A percentile compares a stretch with the other conserved stretches of the same genome.
Conservation (phyloP, 2,113 vertebrate genomes). For the Herpetotheres cachinnans region DNA sequence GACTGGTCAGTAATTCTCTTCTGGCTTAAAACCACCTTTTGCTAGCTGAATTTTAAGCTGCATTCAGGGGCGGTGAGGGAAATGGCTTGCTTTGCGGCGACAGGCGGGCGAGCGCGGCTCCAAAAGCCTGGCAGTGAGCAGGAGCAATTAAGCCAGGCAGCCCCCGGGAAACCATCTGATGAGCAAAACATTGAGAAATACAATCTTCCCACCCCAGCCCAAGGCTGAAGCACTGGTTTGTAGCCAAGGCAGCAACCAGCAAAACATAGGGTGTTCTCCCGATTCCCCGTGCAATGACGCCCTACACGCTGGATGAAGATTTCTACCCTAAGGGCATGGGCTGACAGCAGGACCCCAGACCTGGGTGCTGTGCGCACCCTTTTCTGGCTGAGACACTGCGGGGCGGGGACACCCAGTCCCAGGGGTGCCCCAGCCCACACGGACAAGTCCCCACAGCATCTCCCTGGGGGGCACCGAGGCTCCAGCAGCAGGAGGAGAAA, state of each 20-base stretch:
- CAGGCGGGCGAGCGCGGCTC: rapidly evolving
- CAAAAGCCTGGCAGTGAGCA: neutral
- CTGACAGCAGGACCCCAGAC: neutral
- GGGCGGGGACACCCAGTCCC: neutral
- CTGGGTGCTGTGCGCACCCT: neutral
- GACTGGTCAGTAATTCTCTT: neutral
- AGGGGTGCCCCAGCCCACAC: neutral
- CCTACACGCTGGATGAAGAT: neutral
- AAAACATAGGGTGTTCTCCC: neutral
- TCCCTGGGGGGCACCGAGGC: rapidly evolving
- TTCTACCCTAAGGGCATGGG: neutral
- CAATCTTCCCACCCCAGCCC: neutral
- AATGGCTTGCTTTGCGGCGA: neutral
- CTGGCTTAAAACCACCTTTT: neutral
- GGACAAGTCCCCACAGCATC: neutral
- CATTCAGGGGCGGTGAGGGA: rapidly evolving
- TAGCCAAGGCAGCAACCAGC: neutral
- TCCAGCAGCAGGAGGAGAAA: neutral
- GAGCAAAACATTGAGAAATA: neutral
- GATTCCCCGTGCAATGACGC: neutral
- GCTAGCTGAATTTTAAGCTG: neutral
- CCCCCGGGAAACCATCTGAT: rapidly evolving
- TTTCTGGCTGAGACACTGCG: neutral
- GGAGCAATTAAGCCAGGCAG: neutral
- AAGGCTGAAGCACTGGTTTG: neutral